Evolutionary conservation across 2,797 vertebrate species (phyloP).

Genomic region (Ctenochaetus hawaiiensis): DNA sequence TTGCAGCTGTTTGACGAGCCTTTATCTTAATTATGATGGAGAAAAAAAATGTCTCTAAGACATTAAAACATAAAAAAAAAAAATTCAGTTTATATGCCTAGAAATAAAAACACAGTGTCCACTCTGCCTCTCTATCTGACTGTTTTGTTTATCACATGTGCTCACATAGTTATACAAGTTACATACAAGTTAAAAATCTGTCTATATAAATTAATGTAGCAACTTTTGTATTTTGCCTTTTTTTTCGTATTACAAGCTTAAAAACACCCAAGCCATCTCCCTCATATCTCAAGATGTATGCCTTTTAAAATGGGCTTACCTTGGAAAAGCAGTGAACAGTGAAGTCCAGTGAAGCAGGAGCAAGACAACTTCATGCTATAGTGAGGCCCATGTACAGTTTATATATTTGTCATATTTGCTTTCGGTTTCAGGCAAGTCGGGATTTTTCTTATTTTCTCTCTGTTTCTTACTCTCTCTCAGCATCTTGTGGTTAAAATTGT

Average conservation of each 20-base stretch:
- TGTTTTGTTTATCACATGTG: neutral
- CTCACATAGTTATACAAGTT: neutral
- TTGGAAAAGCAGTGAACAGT: slow-evolving; percentile 48
- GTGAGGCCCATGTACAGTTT: slow-evolving; percentile 34
- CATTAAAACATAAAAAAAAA: neutral
- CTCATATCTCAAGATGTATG: neutral
- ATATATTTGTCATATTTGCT: slow-evolving; percentile 62
- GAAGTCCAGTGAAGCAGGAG: slow-evolving; percentile 13
- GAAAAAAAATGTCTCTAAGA: neutral
- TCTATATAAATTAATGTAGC: neutral
- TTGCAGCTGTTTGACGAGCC: neutral
- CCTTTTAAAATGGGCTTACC: slow-evolving; percentile 59
- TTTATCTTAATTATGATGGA: neutral
- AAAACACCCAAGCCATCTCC: slow-evolving; percentile 1
- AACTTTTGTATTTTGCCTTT: no score
- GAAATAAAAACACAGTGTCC: neutral
- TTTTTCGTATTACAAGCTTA: neutral
- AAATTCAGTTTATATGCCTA: neutral
- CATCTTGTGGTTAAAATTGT: slow-evolving; percentile 38
- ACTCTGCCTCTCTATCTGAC: neutral
- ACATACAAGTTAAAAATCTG: neutral
- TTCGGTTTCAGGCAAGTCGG: slow-evolving; percentile 62
- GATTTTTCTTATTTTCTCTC: slow-evolving; percentile 41
- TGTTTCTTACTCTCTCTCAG: slow-evolving; percentile 15
- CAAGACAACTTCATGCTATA: slow-evolving; percentile 39